phyloP scores from a whole-genome alignment of 2,888 invertebrate genomes.

The Tolmerus cingulatus region DNA sequence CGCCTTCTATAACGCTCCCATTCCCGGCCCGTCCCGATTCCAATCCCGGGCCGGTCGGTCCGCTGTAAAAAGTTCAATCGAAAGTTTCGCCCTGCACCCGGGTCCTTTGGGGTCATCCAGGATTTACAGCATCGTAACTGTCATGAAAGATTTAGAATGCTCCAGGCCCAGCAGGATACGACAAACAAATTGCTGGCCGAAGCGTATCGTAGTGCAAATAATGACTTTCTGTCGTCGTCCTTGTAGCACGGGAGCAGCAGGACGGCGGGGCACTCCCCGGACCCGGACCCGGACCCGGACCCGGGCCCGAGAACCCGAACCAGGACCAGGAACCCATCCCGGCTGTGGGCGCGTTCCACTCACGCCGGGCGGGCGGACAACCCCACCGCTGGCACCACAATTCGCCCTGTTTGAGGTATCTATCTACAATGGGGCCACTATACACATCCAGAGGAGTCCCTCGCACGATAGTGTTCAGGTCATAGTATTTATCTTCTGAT shows the following conservation, averaged over 20 bases:
- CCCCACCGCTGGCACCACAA: not conserved
- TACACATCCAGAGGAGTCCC: not conserved
- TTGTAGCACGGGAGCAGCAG: not conserved
- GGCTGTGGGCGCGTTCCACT: not conserved
- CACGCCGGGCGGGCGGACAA: not conserved
- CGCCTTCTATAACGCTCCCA: not conserved
- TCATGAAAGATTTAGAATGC: slow-evolving; percentile 43
- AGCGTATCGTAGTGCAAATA: slow-evolving; percentile 41
- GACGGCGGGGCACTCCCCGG: not conserved
- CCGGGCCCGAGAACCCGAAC: not conserved
- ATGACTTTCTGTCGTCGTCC: slow-evolving; percentile 42
- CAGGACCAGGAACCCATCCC: not conserved
- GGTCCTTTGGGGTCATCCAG: slow-evolving; percentile 32
- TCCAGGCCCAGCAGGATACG: slow-evolving; percentile 38
- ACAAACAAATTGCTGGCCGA: slow-evolving; percentile 37
- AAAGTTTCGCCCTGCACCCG: slow-evolving; percentile 16
- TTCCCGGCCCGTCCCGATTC: too few relatives aligned
- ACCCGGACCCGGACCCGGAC: not conserved
- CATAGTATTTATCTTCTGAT: slow-evolving; percentile 39
- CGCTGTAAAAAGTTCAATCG: slow-evolving; percentile 9
- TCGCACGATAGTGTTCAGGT: slow-evolving; percentile 15
- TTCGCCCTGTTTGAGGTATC: slow-evolving; percentile 24
- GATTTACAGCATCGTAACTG: slow-evolving; percentile 43
- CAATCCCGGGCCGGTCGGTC: not conserved
- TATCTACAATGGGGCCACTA: slow-evolving; percentile 14